A percentile compares a stretch with the other conserved stretches of the same genome.
phyloP scores from a whole-genome alignment of 2,797 vertebrate genomes.

The Corythornis leucogaster region DNA sequence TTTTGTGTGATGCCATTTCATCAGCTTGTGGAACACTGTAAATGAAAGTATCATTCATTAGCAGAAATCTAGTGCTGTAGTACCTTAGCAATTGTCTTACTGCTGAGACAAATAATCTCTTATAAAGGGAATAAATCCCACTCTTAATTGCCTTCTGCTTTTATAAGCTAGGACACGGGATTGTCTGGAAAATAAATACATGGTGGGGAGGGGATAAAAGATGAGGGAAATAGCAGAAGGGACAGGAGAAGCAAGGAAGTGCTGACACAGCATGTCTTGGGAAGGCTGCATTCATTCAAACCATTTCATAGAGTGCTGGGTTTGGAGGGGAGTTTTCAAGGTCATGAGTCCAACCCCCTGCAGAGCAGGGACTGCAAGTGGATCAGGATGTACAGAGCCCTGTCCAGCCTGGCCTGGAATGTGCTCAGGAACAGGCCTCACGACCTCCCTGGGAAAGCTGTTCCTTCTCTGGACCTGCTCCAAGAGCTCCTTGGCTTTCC shows the following conservation, averaged over 20 bases:
- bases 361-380: too few species aligned
- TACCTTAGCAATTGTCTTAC: background rate
- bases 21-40: background rate
- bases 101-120: background rate
- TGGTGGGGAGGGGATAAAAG: background rate
- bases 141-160: background rate
- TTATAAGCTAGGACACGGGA: background rate
- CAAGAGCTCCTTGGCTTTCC: background rate
- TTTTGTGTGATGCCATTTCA: background rate
- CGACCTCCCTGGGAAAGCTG: background rate
- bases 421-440: background rate
- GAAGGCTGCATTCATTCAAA: background rate
- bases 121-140: background rate
- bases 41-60: conserved; percentile 9
- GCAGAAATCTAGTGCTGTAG: background rate
- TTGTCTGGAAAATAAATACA: background rate
- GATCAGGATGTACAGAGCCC: too few species aligned
- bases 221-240: background rate
- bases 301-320: background rate
- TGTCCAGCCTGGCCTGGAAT: background rate
- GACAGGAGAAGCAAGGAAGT: background rate
- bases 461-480: rapidly evolving
- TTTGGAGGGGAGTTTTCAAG: too few species aligned
- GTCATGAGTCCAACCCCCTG: too few species aligned
- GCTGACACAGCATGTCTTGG: background rate